Evolutionary conservation across 53 echinoderm and acorn worm genomes (phyloP).

Genomic region (Arbacia lixula): DNA sequence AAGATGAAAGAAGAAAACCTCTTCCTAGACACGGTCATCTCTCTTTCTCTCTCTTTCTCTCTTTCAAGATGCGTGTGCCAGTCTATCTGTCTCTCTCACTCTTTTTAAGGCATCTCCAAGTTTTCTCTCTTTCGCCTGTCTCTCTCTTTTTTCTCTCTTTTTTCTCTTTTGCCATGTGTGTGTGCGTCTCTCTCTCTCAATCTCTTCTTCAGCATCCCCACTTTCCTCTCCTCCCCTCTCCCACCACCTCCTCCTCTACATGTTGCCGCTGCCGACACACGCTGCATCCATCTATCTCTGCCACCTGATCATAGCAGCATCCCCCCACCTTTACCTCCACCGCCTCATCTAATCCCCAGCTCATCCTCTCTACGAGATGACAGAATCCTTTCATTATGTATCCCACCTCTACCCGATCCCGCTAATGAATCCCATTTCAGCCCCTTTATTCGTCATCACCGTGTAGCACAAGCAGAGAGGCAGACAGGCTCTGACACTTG

Average conservation of each 20-base stretch:
- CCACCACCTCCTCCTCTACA: neutral
- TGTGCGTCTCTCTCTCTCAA: neutral
- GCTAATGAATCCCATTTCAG: slow-evolving; percentile 47
- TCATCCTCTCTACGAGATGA: slow-evolving; percentile 14
- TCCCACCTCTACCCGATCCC: slow-evolving; percentile 22
- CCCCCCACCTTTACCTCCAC: neutral
- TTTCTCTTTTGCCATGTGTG: neutral
- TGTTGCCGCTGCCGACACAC: too few species aligned
- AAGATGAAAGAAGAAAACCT: too few species aligned
- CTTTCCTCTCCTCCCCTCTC: neutral
- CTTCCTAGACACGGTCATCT: too few species aligned
- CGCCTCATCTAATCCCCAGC: slow-evolving; percentile 4
- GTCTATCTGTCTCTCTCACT: neutral
- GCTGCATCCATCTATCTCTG: neutral
- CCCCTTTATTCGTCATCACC: slow-evolving; percentile 48
- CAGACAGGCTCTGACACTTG: too few species aligned
- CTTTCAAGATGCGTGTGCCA: too few species aligned
- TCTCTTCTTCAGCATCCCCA: neutral
- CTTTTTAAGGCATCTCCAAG: neutral
- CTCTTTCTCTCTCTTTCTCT: neutral
- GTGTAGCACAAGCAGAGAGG: too few species aligned
- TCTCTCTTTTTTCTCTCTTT: too few species aligned
- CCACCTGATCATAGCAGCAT: neutral
- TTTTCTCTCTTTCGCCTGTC: too few species aligned
- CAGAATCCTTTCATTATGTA: slow-evolving; percentile 41